phyloP scores from a whole-genome alignment of 2,888 invertebrate species.

The Laspeyria flexula region DNA sequence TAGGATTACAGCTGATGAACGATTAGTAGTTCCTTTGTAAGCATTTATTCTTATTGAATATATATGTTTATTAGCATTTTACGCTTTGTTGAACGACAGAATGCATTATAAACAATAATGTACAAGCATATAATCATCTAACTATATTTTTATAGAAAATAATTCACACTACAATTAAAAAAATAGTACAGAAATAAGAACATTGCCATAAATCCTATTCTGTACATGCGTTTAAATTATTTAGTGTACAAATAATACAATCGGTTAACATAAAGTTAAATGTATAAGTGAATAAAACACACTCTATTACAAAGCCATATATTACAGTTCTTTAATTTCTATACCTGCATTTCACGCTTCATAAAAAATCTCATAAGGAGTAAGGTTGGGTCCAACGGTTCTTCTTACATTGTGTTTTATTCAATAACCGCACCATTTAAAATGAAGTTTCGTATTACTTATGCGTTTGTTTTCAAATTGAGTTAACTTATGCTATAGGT shows the following conservation, averaged over 20 bases:
- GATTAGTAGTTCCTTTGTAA: background rate
- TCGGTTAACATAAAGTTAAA: slow-evolving; percentile 1
- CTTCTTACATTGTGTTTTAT: slow-evolving; percentile 68
- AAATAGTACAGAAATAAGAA: background rate
- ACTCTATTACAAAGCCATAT: slow-evolving; percentile 34
- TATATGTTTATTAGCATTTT: background rate
- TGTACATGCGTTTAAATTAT: background rate
- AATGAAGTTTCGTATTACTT: slow-evolving; percentile 64
- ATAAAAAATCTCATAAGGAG: slow-evolving; percentile 70
- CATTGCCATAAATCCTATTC: background rate
- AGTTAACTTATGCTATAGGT: slow-evolving; percentile 48
- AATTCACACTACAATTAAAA: no score
- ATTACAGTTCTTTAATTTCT: slow-evolving; percentile 53
- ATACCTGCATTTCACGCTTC: slow-evolving; percentile 72
- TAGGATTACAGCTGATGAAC: background rate
- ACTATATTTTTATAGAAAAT: no score
- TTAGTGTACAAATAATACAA: background rate
- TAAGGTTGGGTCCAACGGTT: slow-evolving; percentile 60
- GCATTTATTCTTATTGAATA: background rate
- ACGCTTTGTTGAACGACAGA: background rate
- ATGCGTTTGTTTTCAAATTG: slow-evolving; percentile 74
- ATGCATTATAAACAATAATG: no score
- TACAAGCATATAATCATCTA: no score
- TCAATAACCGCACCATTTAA: slow-evolving; percentile 68
- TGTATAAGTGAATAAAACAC: slow-evolving; percentile 23